Conservation (phyloP, 2,888 invertebrate genomes). For the Drosophila atroscutellata region DNA sequence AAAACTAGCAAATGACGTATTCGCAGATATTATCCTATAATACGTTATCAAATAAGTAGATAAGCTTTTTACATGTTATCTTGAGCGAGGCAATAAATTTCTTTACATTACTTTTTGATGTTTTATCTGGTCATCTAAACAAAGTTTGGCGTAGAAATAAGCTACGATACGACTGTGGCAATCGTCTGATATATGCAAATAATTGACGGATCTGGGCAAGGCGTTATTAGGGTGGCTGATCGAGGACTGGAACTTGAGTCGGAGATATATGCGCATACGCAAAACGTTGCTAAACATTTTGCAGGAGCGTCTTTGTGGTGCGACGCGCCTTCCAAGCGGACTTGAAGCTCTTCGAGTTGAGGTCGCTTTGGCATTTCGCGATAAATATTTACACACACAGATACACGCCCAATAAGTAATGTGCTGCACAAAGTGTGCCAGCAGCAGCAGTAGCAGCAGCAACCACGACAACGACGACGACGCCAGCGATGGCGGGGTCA, state of each 20-base stretch:
- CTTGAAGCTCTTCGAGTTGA: conserved; percentile 35
- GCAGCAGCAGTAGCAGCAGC: conserved; percentile 34
- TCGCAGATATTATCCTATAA: conserved; percentile 2
- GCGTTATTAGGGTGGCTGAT: conserved; percentile 1
- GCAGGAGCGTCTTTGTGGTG: conserved; percentile 59
- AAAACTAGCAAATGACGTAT: conserved; percentile 36
- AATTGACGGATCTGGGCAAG: not conserved
- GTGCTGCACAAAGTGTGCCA: conserved; percentile 73
- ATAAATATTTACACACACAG: conserved; percentile 71
- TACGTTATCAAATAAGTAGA: conserved; percentile 6
- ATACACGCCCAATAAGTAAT: conserved; percentile 76
- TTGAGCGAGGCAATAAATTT: not conserved
- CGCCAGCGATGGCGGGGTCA: conserved; percentile 65
- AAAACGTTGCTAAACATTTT: conserved; percentile 52
- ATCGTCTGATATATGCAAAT: not conserved
- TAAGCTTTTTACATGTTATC: conserved; percentile 21
- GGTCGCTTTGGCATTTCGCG: conserved; percentile 66
- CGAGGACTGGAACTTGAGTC: conserved; percentile 3
- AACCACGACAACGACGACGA: conserved; percentile 16
- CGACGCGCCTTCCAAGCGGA: conserved; percentile 17
- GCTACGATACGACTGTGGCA: not conserved
- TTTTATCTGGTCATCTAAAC: not conserved
- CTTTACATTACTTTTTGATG: not conserved
- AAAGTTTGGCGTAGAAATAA: not conserved
- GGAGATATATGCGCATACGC: conserved; percentile 34